phyloP scores from a whole-genome alignment of 2,113 vertebrate species.

The Clinocottus analis region DNA sequence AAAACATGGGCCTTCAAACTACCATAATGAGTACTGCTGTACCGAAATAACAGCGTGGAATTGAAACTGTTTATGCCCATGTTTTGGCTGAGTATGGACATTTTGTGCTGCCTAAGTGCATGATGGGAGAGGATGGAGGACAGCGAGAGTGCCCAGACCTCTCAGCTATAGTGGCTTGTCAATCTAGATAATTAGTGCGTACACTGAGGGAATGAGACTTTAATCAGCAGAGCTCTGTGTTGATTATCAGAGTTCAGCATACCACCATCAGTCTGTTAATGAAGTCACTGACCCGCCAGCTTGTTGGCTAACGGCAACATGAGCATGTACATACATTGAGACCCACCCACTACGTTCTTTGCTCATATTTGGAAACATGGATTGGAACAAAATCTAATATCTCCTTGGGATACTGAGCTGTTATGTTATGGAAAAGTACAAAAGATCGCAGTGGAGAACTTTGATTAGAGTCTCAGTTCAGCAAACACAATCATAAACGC shows the following conservation, averaged over 20 bases:
- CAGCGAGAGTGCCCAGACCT: slow-evolving; percentile 25
- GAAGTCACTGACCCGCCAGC: slow-evolving; percentile 61
- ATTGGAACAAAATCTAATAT: neutral
- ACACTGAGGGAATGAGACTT: slow-evolving; percentile 68
- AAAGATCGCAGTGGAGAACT: neutral
- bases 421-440: neutral
- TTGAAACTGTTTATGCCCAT: slow-evolving; percentile 21
- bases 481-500: slow-evolving; percentile 2
- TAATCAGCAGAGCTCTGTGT: slow-evolving; percentile 68
- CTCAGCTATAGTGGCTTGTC: slow-evolving; percentile 47
- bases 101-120: slow-evolving; percentile 17
- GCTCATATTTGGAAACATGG: neutral
- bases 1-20: neutral
- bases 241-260: slow-evolving; percentile 65
- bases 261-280: slow-evolving; percentile 68
- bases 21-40: neutral
- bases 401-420: neutral
- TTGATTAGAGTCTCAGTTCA: neutral
- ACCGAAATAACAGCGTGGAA: slow-evolving; percentile 22
- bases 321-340: neutral
- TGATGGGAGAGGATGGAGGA: slow-evolving; percentile 36
- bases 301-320: slow-evolving; percentile 38
- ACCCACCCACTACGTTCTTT: neutral
- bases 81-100: slow-evolving; percentile 8
- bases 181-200: slow-evolving; percentile 69